phyloP scores from a whole-genome alignment of 2,888 invertebrate species.

The Zygothrica quintamaculata region DNA sequence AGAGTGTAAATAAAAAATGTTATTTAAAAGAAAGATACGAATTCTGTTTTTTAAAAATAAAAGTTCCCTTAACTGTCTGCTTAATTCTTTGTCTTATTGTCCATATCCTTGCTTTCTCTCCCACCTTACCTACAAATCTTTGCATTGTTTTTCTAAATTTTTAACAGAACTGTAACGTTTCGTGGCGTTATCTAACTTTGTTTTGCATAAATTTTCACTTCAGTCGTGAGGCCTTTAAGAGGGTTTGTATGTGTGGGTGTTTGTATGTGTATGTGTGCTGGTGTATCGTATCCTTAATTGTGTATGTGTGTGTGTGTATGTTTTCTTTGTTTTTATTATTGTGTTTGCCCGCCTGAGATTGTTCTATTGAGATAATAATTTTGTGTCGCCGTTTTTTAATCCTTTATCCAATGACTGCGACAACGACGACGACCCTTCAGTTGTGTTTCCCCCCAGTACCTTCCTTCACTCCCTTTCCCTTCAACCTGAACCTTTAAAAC shows the following conservation, averaged over 20 bases:
- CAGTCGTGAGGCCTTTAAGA: slow-evolving; percentile 31
- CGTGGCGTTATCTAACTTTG: slow-evolving; percentile 53
- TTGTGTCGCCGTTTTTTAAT: slow-evolving; percentile 71
- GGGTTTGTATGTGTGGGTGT: slow-evolving; percentile 26
- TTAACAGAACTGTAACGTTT: slow-evolving; percentile 13
- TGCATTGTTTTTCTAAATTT: slow-evolving; percentile 46
- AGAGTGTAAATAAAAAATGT: slow-evolving; percentile 24
- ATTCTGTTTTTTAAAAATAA: slow-evolving; percentile 42
- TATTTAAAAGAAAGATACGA: slow-evolving; percentile 32
- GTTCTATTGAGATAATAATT: slow-evolving; percentile 76
- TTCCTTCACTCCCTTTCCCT: neutral
- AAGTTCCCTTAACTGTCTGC: slow-evolving; percentile 41
- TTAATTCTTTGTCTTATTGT: slow-evolving; percentile 15
- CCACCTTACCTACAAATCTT: slow-evolving; percentile 32
- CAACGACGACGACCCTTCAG: slow-evolving; percentile 43
- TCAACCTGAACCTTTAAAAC: neutral
- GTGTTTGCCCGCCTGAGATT: slow-evolving; percentile 63
- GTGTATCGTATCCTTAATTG: neutral
- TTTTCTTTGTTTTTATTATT: slow-evolving; percentile 56
- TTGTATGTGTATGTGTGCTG: slow-evolving; percentile 23
- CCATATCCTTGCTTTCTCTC: neutral
- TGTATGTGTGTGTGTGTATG: slow-evolving; percentile 19
- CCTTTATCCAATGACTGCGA: slow-evolving; percentile 67
- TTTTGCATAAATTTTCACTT: slow-evolving; percentile 79
- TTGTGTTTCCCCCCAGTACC: slow-evolving; percentile 2